Percentiles rank a stretch among this genome's conserved stretches.
phyloP scores from a whole-genome alignment of 2,888 invertebrate species.

The Tenthredo notha region DNA sequence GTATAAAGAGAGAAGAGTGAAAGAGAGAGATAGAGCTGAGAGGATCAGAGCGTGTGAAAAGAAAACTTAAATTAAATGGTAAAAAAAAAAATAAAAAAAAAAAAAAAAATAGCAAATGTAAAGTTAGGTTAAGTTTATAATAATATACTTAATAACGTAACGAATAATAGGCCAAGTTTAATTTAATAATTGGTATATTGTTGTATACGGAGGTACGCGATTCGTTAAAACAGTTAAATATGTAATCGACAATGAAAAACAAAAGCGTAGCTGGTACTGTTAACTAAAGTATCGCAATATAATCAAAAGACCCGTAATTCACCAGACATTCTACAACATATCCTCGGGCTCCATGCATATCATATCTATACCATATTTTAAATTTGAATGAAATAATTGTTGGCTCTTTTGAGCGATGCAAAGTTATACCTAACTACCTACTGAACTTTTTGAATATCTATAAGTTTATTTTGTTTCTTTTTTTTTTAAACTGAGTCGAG shows the following conservation, averaged over 20 bases:
- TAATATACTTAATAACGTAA: not conserved
- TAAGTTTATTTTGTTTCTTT: slow-evolving; percentile 41
- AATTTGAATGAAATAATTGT: not conserved
- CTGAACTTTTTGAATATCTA: not conserved
- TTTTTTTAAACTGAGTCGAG: not conserved
- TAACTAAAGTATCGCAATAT: slow-evolving; percentile 7
- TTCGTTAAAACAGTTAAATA: not conserved
- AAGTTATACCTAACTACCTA: too few relatives aligned
- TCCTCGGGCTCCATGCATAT: slow-evolving; percentile 31
- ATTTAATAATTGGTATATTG: slow-evolving; percentile 7
- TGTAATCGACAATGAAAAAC: not conserved
- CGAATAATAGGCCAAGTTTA: slow-evolving; percentile 4
- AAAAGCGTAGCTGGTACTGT: not conserved
- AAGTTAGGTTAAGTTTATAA: slow-evolving; percentile 29
- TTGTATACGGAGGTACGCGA: slow-evolving; percentile 17
- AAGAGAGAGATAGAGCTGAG: slow-evolving; percentile 41
- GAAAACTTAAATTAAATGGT: slow-evolving; percentile 11
- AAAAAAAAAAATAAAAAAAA: not conserved
- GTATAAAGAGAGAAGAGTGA: slow-evolving; percentile 69
- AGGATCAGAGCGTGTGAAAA: slow-evolving; percentile 44
- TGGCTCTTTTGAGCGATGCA: not conserved
- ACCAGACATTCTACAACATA: slow-evolving; percentile 21
- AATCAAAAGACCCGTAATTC: slow-evolving; percentile 20
- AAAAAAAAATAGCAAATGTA: slow-evolving; percentile 10
- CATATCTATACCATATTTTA: not conserved